Base-by-base conservation (phyloP, 2,797 vertebrate species). In the Esox lucius region DNA sequence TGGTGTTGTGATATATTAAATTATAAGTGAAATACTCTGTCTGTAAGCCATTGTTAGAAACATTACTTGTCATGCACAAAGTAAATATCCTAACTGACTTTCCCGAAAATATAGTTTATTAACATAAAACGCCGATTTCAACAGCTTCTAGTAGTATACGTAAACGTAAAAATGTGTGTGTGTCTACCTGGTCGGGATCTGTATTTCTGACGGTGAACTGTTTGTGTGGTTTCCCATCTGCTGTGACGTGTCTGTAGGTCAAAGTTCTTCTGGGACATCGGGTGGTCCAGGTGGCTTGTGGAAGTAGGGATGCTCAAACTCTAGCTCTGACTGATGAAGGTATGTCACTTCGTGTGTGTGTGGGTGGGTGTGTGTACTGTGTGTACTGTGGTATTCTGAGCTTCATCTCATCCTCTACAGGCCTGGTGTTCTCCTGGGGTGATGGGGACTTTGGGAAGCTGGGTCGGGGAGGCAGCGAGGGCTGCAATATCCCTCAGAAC, bases 401-500 rank as follows among this genome's bases (percentile, higher is more conserved):
- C 42, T 5, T 46, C 1, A 75, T 0, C 67, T 31, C 35, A 26
- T 53, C 0, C 66, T 22, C 67, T 28, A 31, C 82, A 99, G 98
- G 98, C 6, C 82, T 98, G 91, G 98, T 99, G 76, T 99, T 99
- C 90, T 99, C 98, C 66, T 99, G 98, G 98, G 98, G 98, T 12
- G 98, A 99, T 59, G 98, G 98, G 15, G 98, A 99, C 79, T 99
- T 99, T 83, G 98, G 98, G 73, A 99, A 99, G 82, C 88, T 99
- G 68, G 98, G 98, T 31, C 95, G 98, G 26, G 98, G 98, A 71
- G 98, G 98, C 85, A 99, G 98, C 17, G 98, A 99, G 89, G 98
- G 98, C 79, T 99, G 98, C 86, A 99, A 99, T 87, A 93, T 99
- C 77, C 98, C 98, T 22, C 98, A 99, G 90, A 99, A 99, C 89